A percentile compares a stretch with the other conserved stretches of the same genome.
phyloP scores from a whole-genome alignment of 1,140 invertebrate genomes.

The Drosophila sp. region DNA sequence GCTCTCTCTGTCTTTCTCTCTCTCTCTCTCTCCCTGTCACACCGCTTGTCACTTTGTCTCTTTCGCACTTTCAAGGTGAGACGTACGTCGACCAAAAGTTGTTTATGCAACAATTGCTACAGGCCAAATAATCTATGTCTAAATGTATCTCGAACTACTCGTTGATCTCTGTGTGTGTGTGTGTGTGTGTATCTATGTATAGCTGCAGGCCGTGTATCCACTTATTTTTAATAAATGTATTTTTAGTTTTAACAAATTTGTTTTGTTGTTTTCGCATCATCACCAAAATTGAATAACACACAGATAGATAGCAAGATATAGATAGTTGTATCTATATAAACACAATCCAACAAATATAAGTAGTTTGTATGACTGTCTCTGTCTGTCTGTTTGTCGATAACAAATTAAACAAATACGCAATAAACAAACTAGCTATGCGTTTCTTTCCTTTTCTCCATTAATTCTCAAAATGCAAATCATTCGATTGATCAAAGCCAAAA shows the following conservation, averaged over 20 bases:
- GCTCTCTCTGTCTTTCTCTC: neutral
- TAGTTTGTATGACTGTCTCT: conserved; percentile 7
- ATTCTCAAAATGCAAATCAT: conserved; percentile 54
- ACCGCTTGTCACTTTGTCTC: neutral
- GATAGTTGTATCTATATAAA: conserved; percentile 28
- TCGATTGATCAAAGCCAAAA: conserved; percentile 41
- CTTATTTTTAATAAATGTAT: conserved; percentile 54
- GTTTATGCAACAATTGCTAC: conserved; percentile 54
- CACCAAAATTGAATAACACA: conserved; percentile 44
- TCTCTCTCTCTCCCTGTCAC: conserved; percentile 1
- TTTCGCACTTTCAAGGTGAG: conserved; percentile 31
- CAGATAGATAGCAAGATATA: neutral
- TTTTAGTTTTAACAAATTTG: conserved; percentile 55
- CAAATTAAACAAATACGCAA: conserved; percentile 46
- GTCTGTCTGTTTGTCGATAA: conserved; percentile 30
- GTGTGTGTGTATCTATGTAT: conserved; percentile 18
- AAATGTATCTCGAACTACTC: conserved; percentile 35
- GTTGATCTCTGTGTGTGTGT: neutral
- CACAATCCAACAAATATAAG: conserved; percentile 8
- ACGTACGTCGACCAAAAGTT: conserved; percentile 41
- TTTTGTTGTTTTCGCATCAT: conserved; percentile 55
- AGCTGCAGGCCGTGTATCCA: conserved; percentile 30
- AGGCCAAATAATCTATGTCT: conserved; percentile 27
- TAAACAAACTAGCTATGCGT: conserved; percentile 47
- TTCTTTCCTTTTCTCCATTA: conserved; percentile 30